phyloP scores from a whole-genome alignment of 1,140 invertebrate genomes.

The Drosophila tropicalis region DNA sequence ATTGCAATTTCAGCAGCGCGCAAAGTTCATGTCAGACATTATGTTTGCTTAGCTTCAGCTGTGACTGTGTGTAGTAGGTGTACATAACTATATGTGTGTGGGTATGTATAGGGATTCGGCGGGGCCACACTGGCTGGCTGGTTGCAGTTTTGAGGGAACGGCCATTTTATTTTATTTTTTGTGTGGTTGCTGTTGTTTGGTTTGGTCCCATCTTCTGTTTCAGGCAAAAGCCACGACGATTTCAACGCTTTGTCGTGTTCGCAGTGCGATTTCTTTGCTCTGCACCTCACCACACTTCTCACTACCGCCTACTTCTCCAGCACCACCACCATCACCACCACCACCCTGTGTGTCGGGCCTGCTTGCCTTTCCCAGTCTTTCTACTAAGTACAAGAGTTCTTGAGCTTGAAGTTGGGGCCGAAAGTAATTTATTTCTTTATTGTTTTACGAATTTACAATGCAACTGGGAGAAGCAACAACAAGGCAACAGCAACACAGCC shows the following conservation, averaged over 20 bases:
- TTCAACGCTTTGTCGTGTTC: slow-evolving; percentile 82
- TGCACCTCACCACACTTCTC: slow-evolving; percentile 2
- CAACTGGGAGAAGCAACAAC: slow-evolving; percentile 72
- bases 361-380: slow-evolving; percentile 23
- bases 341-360: slow-evolving; percentile 25
- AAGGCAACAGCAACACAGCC: slow-evolving; percentile 61
- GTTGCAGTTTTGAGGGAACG: slow-evolving; percentile 60
- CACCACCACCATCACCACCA: not conserved
- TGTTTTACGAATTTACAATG: slow-evolving; percentile 83
- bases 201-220: slow-evolving; percentile 35
- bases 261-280: slow-evolving; percentile 43
- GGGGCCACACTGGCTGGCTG: slow-evolving; percentile 72
- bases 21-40: slow-evolving; percentile 82
- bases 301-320: not conserved
- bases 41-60: slow-evolving; percentile 55
- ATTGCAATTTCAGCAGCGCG: slow-evolving; percentile 82
- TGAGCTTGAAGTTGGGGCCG: slow-evolving; percentile 75
- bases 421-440: slow-evolving; percentile 83
- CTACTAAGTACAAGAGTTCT: slow-evolving; percentile 71
- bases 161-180: slow-evolving; percentile 61
- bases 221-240: slow-evolving; percentile 79
- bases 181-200: slow-evolving; percentile 26
- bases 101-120: slow-evolving; percentile 10
- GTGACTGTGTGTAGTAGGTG: slow-evolving; percentile 15
- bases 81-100: not conserved